Percentiles rank a stretch among this genome's conserved stretches.
Evolutionary conservation across 2,888 invertebrate species (phyloP).

Genomic region (Temnothorax unifasciatus): DNA sequence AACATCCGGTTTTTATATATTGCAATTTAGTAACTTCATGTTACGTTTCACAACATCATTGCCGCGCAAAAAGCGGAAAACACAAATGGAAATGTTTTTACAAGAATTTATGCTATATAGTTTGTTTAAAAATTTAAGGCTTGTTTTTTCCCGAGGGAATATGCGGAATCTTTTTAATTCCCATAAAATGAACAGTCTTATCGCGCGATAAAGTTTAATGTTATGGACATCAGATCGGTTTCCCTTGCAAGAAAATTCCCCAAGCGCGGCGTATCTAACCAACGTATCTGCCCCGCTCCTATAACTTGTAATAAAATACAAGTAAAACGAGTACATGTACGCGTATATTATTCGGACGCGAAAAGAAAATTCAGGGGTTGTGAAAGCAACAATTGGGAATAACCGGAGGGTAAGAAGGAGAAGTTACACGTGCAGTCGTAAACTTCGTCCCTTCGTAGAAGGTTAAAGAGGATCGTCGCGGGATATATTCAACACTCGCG

Average conservation of each 20-base stretch:
- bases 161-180: conserved; percentile 41
- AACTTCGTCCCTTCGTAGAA: not conserved
- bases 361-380: conserved; percentile 14
- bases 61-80: not conserved
- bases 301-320: conserved; percentile 38
- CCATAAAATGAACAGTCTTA: conserved; percentile 48
- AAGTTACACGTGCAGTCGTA: conserved; percentile 19
- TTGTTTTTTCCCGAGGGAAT: not conserved
- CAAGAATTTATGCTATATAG: conserved; percentile 21
- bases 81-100: not conserved
- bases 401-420: not conserved
- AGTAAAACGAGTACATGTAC: conserved; percentile 11
- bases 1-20: not conserved
- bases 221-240: conserved; percentile 23
- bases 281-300: not conserved
- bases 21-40: not conserved
- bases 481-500: conserved; percentile 14
- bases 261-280: conserved; percentile 21
- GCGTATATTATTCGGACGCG: conserved; percentile 13
- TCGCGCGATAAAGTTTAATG: conserved; percentile 46
- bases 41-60: not conserved
- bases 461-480: conserved; percentile 1
- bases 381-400: conserved; percentile 37
- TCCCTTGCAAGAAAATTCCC: conserved; percentile 9
- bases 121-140: not conserved